These are phyloP conservation scores for Tapera naevia DNA, from an alignment of 2,797 vertebrate species.

Conservation along the genomic window DNA sequence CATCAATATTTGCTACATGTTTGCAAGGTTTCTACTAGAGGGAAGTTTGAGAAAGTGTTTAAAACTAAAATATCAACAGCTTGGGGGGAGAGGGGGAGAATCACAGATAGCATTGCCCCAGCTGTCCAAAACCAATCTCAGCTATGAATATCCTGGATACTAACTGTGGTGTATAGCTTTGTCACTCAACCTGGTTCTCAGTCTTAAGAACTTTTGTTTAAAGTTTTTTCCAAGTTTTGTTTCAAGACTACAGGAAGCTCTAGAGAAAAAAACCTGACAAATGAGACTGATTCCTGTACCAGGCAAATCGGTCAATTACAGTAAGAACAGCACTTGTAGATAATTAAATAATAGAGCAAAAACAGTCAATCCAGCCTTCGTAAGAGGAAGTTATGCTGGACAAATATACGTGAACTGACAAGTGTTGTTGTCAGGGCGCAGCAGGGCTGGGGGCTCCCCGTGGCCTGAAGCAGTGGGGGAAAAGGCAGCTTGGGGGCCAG, in stretches of 20 bases:
- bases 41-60: neutral
- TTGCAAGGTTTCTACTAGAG: neutral
- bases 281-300: neutral
- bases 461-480: no score
- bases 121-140: neutral
- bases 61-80: neutral
- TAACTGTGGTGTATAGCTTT: neutral
- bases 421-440: neutral
- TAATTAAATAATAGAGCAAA: neutral
- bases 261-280: neutral
- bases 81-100: neutral
- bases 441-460: accelerated
- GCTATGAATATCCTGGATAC: neutral
- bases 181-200: neutral
- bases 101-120: neutral
- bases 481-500: neutral
- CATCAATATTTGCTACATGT: neutral
- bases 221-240: neutral
- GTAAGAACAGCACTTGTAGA: neutral
- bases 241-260: neutral
- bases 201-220: neutral
- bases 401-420: neutral
- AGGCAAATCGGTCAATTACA: neutral
- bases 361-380: neutral
- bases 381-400: neutral